phyloP scores from a whole-genome alignment of 2,797 vertebrate species.

The Poeciliopsis gracilis region DNA sequence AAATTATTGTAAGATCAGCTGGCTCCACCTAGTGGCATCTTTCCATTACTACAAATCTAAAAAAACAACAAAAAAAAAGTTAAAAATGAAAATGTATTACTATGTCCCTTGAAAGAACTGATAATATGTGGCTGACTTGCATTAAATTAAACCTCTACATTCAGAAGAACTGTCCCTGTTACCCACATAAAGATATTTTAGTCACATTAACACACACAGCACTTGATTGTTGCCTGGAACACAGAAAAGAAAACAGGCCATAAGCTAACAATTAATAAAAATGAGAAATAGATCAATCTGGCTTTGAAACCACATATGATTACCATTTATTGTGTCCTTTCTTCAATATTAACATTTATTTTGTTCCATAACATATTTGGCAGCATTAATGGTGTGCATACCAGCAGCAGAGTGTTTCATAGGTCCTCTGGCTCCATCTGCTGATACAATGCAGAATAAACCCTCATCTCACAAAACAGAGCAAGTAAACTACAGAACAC shows the following conservation, averaged over 20 bases:
- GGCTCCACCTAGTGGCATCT: slow-evolving; percentile 4
- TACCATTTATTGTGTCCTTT: background rate
- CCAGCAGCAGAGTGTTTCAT: background rate
- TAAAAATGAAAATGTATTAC: background rate
- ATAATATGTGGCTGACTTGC: background rate
- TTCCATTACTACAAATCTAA: background rate
- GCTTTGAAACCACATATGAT: background rate
- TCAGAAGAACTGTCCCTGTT: too few species aligned
- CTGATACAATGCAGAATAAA: background rate
- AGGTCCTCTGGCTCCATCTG: slow-evolving; percentile 55
- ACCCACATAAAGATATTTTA: background rate
- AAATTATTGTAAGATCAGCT: background rate
- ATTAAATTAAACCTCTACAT: background rate
- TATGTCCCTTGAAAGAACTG: too few species aligned
- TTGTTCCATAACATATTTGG: background rate
- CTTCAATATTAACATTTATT: background rate
- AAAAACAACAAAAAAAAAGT: background rate
- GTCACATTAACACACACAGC: background rate
- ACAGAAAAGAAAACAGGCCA: background rate
- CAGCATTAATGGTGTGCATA: background rate
- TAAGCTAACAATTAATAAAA: background rate
- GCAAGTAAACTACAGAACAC: too few species aligned
- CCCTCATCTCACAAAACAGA: background rate
- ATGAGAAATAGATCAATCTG: background rate
- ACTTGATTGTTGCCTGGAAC: background rate